Percentiles rank a stretch among this genome's conserved stretches.
Conservation (phyloP, 2,113 vertebrate genomes). For the Gobio gobio region DNA sequence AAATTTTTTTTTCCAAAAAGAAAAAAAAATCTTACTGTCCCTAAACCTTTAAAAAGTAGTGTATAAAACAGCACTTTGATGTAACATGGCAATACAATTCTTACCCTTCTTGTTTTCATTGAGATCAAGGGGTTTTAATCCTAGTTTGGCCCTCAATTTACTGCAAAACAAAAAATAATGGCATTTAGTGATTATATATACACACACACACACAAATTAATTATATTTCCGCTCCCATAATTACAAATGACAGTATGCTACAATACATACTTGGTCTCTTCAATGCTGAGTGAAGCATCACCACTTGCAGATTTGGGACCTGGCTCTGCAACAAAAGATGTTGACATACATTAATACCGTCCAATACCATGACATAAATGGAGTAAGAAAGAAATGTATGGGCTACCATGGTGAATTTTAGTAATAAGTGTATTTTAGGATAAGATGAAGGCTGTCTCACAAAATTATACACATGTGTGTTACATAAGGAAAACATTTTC, state of each 20-base stretch:
- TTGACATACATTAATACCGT: background rate
- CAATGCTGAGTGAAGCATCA: slow-evolving; percentile 88
- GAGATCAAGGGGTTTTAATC: slow-evolving; percentile 87
- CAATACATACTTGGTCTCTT: slow-evolving; percentile 86
- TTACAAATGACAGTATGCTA: background rate
- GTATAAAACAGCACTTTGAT: background rate
- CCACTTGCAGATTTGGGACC: slow-evolving; percentile 81
- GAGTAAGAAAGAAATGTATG: background rate
- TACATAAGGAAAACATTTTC: too few relatives aligned
- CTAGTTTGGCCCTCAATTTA: slow-evolving; percentile 90
- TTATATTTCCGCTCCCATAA: background rate
- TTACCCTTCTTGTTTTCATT: slow-evolving; percentile 83
- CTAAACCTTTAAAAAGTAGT: background rate
- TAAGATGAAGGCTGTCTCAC: background rate
- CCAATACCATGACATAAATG: background rate
- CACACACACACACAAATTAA: too few relatives aligned
- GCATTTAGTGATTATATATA: background rate
- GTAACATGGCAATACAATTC: background rate
- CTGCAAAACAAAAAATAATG: slow-evolving; percentile 60
- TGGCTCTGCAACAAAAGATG: slow-evolving; percentile 56
- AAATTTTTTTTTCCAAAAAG: too few relatives aligned
- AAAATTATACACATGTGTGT: background rate
- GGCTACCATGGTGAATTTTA: background rate
- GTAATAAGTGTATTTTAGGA: background rate
- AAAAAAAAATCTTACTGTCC: background rate